Evolutionary conservation across 30 jellyfish, hydroid and myxozoan species (phyloP).

Genomic region (Pseudorhiza aurosa): DNA sequence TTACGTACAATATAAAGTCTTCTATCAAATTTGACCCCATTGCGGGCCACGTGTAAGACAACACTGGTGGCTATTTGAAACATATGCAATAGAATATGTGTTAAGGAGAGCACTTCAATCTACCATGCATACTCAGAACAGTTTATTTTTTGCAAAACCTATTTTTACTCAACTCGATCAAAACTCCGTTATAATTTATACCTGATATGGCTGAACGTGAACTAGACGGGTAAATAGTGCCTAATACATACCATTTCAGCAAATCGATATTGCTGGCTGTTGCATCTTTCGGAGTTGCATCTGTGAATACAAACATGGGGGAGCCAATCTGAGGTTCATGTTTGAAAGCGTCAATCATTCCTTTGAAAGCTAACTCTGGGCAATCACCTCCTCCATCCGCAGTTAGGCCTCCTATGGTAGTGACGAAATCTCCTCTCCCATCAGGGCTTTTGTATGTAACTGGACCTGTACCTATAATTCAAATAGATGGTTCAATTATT

Average conservation of each 20-base stretch:
- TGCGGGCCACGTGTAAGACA: too few relatives aligned
- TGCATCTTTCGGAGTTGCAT: conserved; percentile 89
- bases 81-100: too few relatives aligned
- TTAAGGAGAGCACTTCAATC: too few relatives aligned
- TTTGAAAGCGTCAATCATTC: conserved; percentile 81
- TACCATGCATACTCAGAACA: too few relatives aligned
- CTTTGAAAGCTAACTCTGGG: conserved; percentile 87
- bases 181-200: too few relatives aligned
- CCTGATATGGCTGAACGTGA: too few relatives aligned
- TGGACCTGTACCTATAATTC: conserved; percentile 74
- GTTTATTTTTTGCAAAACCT: too few relatives aligned
- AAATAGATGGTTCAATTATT: not conserved
- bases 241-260: conserved; percentile 27
- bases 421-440: conserved; percentile 39
- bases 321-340: conserved; percentile 78
- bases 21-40: too few relatives aligned
- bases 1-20: too few relatives aligned
- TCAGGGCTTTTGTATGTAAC: conserved; percentile 42
- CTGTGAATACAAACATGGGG: conserved; percentile 98
- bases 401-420: conserved; percentile 42
- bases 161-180: too few relatives aligned
- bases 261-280: conserved; percentile 25
- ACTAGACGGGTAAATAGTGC: too few relatives aligned
- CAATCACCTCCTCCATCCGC: conserved; percentile 92
- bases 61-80: too few relatives aligned